Conservation (phyloP, 2,888 invertebrate species). For the Coronaproctus castanopsis region DNA sequence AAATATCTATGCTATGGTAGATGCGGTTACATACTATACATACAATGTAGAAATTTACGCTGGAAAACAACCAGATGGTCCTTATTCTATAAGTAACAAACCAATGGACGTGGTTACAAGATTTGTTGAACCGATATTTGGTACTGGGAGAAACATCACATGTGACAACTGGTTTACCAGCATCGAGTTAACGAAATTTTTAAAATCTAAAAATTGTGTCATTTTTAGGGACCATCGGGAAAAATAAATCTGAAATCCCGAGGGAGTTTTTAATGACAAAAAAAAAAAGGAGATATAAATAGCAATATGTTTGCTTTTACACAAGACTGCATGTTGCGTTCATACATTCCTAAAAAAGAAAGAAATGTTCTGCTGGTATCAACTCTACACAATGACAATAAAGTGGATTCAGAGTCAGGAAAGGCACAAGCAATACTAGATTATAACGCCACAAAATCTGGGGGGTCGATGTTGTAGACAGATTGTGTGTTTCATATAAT, state of each 20-base stretch:
- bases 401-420: neutral
- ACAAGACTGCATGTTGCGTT: neutral
- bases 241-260: neutral
- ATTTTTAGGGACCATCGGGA: neutral
- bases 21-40: slow-evolving; percentile 13
- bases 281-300: neutral
- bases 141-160: slow-evolving; percentile 10
- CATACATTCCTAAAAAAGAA: neutral
- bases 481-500: neutral
- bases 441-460: neutral
- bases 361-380: neutral
- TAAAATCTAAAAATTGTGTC: no score
- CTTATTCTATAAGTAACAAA: slow-evolving; percentile 14
- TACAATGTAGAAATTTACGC: slow-evolving; percentile 16
- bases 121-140: slow-evolving; percentile 12
- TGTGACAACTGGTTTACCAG: slow-evolving; percentile 6
- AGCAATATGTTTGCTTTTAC: neutral
- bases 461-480: neutral
- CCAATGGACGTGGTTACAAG: slow-evolving; percentile 9
- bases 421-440: neutral
- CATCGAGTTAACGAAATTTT: slow-evolving; percentile 11
- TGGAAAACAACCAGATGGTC: slow-evolving; percentile 14
- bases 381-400: neutral
- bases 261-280: neutral
- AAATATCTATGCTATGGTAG: slow-evolving; percentile 14